Conservation (phyloP, 2,888 invertebrate species). For the Drosophila prostipennis region DNA sequence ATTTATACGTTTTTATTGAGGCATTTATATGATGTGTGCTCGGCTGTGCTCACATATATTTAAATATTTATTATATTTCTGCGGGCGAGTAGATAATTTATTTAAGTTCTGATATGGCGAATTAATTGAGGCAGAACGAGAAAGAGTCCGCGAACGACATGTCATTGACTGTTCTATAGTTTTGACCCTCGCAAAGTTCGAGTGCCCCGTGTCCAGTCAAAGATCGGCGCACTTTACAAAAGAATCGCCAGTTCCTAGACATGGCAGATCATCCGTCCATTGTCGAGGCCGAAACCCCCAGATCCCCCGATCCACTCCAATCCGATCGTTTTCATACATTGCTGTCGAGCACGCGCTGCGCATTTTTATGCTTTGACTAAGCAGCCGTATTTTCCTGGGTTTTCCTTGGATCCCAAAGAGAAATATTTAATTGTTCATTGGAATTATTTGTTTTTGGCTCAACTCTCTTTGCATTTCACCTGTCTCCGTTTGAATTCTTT, state of each 20-base stretch:
- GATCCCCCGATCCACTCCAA: constrained; percentile 10
- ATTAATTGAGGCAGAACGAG: constrained; percentile 53
- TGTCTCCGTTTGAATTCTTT: constrained; percentile 6
- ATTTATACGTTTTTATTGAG: constrained; percentile 36
- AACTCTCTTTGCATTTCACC: constrained; percentile 24
- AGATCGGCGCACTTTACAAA: constrained; percentile 75
- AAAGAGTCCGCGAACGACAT: constrained; percentile 42
- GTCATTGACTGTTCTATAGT: constrained; percentile 75
- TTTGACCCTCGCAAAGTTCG: constrained; percentile 78
- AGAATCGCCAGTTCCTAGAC: constrained; percentile 4
- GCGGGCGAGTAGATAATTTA: constrained; percentile 67
- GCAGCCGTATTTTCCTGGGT: constrained; percentile 52
- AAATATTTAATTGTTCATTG: constrained; percentile 32
- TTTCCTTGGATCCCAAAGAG: constrained; percentile 55
- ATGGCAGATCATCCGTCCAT: constrained; percentile 25
- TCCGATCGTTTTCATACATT: background rate
- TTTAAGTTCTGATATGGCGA: constrained; percentile 60
- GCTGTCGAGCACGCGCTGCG: constrained; percentile 53
- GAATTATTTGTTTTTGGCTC: constrained; percentile 34
- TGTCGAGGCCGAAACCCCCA: constrained; percentile 32
- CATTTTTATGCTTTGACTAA: constrained; percentile 68
- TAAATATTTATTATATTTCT: constrained; percentile 43
- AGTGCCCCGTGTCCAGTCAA: constrained; percentile 53
- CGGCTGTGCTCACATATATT: constrained; percentile 21
- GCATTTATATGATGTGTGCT: constrained; percentile 12